These are phyloP conservation scores for Conomelus anceps DNA, from an alignment of 2,888 invertebrate genomes.

Conservation along the genomic window DNA sequence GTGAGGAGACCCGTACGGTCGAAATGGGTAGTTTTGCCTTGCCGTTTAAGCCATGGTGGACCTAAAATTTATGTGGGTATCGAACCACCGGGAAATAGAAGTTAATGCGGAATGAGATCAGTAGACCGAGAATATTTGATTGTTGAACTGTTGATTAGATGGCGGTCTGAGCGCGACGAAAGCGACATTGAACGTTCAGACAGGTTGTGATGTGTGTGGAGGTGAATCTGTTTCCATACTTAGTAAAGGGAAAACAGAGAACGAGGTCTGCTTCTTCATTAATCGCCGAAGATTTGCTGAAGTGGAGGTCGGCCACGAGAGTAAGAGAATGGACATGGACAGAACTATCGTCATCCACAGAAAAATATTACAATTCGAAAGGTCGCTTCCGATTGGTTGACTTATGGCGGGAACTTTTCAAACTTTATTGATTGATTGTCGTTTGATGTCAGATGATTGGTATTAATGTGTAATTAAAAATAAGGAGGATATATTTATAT, in stretches of 20 bases:
- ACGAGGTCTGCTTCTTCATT: not conserved
- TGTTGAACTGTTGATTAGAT: not conserved
- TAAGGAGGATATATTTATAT: too few species aligned
- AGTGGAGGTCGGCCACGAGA: not conserved
- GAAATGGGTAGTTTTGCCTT: too few species aligned
- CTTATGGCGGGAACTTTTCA: not conserved
- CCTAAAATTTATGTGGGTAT: too few species aligned
- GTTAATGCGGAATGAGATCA: too few species aligned
- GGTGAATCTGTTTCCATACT: not conserved
- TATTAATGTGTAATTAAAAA: not conserved
- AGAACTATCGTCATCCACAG: not conserved
- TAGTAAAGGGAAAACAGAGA: not conserved
- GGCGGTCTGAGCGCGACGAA: not conserved
- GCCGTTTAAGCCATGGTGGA: too few species aligned
- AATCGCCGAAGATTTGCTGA: not conserved
- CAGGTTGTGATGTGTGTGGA: not conserved
- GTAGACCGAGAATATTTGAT: not conserved
- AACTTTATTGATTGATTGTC: not conserved
- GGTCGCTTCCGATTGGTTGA: not conserved
- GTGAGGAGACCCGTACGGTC: too few species aligned
- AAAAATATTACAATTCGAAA: not conserved
- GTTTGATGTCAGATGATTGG: not conserved
- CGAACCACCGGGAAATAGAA: too few species aligned
- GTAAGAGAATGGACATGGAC: not conserved
- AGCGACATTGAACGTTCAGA: not conserved